Conservation (phyloP, 2,797 vertebrate genomes). For the Typhlichthys eigenmanni region DNA sequence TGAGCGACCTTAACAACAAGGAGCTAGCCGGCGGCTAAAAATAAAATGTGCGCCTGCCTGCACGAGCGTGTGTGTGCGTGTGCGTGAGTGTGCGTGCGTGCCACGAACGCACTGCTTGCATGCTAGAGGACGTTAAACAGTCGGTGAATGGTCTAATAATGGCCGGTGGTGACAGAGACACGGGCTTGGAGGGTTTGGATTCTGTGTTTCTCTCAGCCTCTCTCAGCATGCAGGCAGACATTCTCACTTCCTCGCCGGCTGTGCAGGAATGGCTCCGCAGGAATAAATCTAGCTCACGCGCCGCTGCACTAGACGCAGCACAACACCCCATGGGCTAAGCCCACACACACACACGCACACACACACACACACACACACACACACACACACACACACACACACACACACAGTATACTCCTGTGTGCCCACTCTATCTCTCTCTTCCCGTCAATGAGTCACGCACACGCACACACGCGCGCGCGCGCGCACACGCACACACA, state of each 20-base stretch:
- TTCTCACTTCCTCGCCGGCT: slow-evolving; percentile 29
- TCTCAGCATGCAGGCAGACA: slow-evolving; percentile 44
- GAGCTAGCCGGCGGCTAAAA: background rate
- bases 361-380: slow-evolving; percentile 21
- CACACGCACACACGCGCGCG: slow-evolving; percentile 5
- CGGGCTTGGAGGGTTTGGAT: slow-evolving; percentile 35
- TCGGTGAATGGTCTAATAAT: slow-evolving; percentile 50
- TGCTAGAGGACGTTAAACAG: slow-evolving; percentile 27
- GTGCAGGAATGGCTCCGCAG: slow-evolving; percentile 39
- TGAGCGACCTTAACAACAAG: slow-evolving; percentile 4
- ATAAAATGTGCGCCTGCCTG: background rate
- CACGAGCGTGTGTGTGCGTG: background rate
- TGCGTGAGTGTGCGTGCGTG: background rate
- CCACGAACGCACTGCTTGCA: slow-evolving; percentile 1
- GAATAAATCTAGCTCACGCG: slow-evolving; percentile 52
- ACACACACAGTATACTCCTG: slow-evolving; percentile 9
- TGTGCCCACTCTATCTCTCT: background rate
- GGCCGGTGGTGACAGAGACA: slow-evolving; percentile 39
- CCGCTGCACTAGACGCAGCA: slow-evolving; percentile 37
- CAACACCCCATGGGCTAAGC: slow-evolving; percentile 35
- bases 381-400: slow-evolving; percentile 20
- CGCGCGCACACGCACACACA: background rate
- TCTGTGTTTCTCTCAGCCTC: slow-evolving; percentile 33
- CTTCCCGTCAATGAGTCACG: slow-evolving; percentile 2
- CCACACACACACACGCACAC: slow-evolving; percentile 20